Evolutionary conservation across 2,113 vertebrate genomes (phyloP).

Genomic region (Microcebus tavaratra): DNA sequence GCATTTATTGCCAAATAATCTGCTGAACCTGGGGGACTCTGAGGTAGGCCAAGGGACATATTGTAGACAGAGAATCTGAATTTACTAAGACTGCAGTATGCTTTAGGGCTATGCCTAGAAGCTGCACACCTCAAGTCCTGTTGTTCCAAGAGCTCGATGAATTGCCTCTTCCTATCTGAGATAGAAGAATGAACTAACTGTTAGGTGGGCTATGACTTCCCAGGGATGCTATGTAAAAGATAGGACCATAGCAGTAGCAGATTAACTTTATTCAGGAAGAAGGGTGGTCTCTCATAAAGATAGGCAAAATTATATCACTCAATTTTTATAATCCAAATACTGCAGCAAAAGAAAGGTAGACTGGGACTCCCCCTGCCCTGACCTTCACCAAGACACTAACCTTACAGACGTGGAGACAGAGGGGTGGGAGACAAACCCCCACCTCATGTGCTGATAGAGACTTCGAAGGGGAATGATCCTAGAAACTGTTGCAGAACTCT

Average conservation of each 20-base stretch:
- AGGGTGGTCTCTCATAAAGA: not conserved
- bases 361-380: too few relatives aligned
- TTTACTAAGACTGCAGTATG: not conserved
- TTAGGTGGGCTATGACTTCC: not conserved
- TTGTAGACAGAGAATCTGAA: not conserved
- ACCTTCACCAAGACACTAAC: not conserved
- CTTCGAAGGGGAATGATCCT: not conserved
- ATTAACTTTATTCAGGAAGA: conserved; percentile 27
- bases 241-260: not conserved
- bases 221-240: not conserved
- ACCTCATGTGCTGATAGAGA: not conserved
- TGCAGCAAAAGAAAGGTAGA: not conserved
- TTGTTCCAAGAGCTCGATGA: not conserved
- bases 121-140: not conserved
- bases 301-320: not conserved
- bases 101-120: not conserved
- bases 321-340: not conserved
- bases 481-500: not conserved
- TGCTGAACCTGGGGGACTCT: not conserved
- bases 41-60: not conserved
- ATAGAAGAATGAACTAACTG: not conserved
- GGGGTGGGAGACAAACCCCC: not conserved
- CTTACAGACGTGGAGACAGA: not conserved
- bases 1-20: not conserved
- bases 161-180: not conserved